Conservation (phyloP, 2,797 vertebrate genomes). For the Pseudochromis fuscus region DNA sequence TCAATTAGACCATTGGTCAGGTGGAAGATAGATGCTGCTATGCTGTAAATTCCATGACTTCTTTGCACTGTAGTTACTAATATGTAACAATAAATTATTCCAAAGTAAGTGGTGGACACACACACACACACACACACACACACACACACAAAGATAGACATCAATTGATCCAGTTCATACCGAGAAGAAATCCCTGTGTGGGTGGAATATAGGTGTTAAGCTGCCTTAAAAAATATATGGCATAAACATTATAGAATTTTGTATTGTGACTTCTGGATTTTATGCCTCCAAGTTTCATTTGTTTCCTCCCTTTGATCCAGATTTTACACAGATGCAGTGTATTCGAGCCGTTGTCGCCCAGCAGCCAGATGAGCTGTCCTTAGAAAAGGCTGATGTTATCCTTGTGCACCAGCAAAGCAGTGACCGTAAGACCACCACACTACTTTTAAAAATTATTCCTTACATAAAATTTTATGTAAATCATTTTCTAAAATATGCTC, state of each 20-base stretch:
- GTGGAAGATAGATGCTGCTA: no score
- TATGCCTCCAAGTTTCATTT: slow-evolving; percentile 17
- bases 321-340: slow-evolving; percentile 92
- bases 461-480: not conserved
- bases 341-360: slow-evolving; percentile 90
- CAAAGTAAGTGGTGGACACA: no score
- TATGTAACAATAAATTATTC: no score
- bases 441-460: not conserved
- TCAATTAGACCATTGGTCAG: no score
- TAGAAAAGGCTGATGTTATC: slow-evolving; percentile 96
- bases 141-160: no score
- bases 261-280: not conserved
- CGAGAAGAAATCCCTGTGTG: not conserved
- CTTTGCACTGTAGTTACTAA: no score
- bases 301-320: slow-evolving; percentile 71
- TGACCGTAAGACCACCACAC: slow-evolving; percentile 88
- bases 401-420: slow-evolving; percentile 91
- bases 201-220: not conserved
- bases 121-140: no score
- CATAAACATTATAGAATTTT: no score
- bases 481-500: not conserved
- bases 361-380: slow-evolving; percentile 93
- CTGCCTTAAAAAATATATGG: no score
- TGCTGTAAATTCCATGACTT: no score
- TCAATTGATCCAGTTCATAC: no score